These are phyloP conservation scores for Holcopasites calliopsidis DNA, from an alignment of 1,140 invertebrate genomes.

Conservation along the genomic window DNA sequence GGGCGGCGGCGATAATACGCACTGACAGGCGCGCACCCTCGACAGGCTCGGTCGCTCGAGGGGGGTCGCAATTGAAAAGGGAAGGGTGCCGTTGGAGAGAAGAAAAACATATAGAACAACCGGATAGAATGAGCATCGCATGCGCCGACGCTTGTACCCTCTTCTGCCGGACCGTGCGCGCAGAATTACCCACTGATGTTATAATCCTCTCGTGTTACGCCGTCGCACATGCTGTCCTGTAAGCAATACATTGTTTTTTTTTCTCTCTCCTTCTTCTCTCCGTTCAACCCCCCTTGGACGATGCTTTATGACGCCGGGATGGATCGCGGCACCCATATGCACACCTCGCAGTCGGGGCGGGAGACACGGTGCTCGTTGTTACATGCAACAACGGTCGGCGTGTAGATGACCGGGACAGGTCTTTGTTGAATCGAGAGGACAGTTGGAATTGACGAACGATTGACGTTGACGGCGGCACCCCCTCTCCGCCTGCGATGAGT, in stretches of 20 bases:
- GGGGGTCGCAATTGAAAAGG: slow-evolving; percentile 44
- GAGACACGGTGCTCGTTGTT: background rate
- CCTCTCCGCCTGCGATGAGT: too few species aligned
- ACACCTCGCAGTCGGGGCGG: slow-evolving; percentile 59
- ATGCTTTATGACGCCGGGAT: slow-evolving; percentile 22
- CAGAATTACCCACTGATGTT: slow-evolving; percentile 78
- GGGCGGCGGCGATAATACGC: slow-evolving; percentile 74
- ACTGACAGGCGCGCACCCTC: slow-evolving; percentile 75
- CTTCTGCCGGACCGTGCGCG: slow-evolving; percentile 28
- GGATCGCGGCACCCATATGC: slow-evolving; percentile 60
- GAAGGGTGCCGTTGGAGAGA: slow-evolving; percentile 52
- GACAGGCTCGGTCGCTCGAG: slow-evolving; percentile 49
- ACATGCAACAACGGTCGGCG: background rate
- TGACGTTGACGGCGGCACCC: background rate
- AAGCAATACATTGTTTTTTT: slow-evolving; percentile 72
- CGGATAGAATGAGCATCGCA: slow-evolving; percentile 71
- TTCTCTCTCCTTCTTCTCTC: slow-evolving; percentile 8
- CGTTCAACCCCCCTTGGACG: background rate
- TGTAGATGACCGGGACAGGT: background rate
- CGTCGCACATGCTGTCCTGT: slow-evolving; percentile 74
- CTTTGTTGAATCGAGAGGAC: slow-evolving; percentile 5
- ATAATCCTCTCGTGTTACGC: slow-evolving; percentile 80
- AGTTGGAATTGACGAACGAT: slow-evolving; percentile 7
- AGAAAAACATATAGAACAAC: slow-evolving; percentile 68
- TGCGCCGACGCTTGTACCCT: slow-evolving; percentile 40